Percentiles rank a stretch among this genome's conserved stretches.
phyloP scores from a whole-genome alignment of 1,140 invertebrate species.

The Atta cephalotes region DNA sequence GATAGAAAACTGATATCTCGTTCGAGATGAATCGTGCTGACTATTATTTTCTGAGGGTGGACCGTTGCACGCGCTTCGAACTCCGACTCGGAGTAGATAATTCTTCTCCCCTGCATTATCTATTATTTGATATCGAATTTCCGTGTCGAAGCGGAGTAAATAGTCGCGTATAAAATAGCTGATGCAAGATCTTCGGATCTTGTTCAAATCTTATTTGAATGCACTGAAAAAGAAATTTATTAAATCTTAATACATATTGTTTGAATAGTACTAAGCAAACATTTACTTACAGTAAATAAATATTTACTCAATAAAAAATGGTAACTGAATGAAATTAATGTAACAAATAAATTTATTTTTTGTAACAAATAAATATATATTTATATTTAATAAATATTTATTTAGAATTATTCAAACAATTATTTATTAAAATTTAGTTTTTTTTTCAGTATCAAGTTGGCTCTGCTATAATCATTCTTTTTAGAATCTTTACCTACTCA shows the following conservation, averaged over 20 bases:
- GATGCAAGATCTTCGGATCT: background rate
- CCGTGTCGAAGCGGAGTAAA: background rate
- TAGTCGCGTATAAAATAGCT: background rate
- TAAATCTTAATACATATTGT: no score
- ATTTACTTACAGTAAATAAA: no score
- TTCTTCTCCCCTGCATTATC: slow-evolving; percentile 3
- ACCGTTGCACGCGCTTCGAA: background rate
- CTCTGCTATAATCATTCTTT: background rate
- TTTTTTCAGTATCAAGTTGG: no score
- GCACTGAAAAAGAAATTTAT: no score
- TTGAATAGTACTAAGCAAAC: no score
- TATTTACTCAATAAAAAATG: no score
- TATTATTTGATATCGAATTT: slow-evolving; percentile 28
- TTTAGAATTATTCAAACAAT: no score
- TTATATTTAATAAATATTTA: no score
- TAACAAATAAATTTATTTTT: no score
- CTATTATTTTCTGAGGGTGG: slow-evolving; percentile 54
- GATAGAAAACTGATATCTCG: slow-evolving; percentile 57
- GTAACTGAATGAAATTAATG: no score
- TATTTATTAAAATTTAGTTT: no score
- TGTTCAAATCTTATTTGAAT: background rate
- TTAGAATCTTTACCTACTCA: background rate
- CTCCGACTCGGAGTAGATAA: slow-evolving; percentile 2
- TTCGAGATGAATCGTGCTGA: slow-evolving; percentile 50
- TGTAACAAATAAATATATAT: no score